A percentile compares a stretch with the other conserved stretches of the same genome.
Conservation (phyloP, 2,113 vertebrate genomes). For the Pseudolaguvia tuberculata region DNA sequence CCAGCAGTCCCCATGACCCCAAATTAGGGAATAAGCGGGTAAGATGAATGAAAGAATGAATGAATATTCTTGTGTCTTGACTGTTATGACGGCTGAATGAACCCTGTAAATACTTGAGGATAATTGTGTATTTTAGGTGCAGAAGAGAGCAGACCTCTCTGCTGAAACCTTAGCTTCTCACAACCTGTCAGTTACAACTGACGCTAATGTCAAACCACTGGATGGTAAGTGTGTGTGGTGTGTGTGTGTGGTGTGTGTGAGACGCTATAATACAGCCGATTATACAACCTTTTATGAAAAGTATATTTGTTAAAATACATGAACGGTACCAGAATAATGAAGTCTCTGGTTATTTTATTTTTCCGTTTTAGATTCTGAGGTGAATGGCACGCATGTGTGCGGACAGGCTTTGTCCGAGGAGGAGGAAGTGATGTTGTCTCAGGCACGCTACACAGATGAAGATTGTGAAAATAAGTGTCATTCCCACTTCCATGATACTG, state of each 20-base stretch:
- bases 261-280: too few species aligned
- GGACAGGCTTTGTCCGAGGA: constrained; percentile 73
- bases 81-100: background rate
- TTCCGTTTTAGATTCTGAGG: constrained; percentile 55
- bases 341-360: background rate
- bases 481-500: constrained; percentile 93
- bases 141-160: constrained; percentile 78
- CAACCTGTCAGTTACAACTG: constrained; percentile 78
- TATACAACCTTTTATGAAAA: too few species aligned
- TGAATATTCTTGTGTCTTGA: too few species aligned
- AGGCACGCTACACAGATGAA: constrained; percentile 73
- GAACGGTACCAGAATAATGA: background rate
- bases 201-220: constrained; percentile 68
- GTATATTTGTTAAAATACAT: background rate
- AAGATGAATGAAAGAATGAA: too few species aligned
- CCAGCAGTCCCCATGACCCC: too few species aligned
- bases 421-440: constrained; percentile 90
- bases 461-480: constrained; percentile 97
- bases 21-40: too few species aligned
- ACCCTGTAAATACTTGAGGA: background rate
- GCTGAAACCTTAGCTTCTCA: constrained; percentile 78
- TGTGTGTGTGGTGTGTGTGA: constrained; percentile 38
- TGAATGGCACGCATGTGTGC: constrained; percentile 55
- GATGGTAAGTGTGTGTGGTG: constrained; percentile 73
- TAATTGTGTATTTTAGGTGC: constrained; percentile 58